phyloP scores from a whole-genome alignment of 2,888 invertebrate species.

The Stenodera caucasica region DNA sequence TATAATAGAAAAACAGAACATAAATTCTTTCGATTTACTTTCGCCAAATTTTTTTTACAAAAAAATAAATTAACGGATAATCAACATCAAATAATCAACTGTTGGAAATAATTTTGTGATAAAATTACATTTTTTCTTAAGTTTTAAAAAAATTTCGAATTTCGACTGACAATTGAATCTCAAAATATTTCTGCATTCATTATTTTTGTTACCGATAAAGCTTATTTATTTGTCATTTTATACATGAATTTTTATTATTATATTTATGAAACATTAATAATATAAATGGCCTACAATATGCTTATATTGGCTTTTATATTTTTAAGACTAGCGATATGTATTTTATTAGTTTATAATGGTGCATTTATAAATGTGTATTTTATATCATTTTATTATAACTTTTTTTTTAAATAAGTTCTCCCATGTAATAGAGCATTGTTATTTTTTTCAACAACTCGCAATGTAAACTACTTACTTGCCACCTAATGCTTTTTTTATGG shows the following conservation, averaged over 20 bases:
- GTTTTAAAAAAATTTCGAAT: not conserved
- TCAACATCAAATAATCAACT: slow-evolving; percentile 1
- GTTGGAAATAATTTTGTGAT: slow-evolving; percentile 5
- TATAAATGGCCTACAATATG: not conserved
- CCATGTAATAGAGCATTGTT: too few species aligned
- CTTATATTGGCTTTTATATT: slow-evolving; percentile 4
- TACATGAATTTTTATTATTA: not conserved
- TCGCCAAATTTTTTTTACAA: not conserved
- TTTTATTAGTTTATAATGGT: not conserved
- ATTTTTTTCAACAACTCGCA: too few species aligned
- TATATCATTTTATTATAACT: too few species aligned
- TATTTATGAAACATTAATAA: not conserved
- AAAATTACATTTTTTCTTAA: not conserved
- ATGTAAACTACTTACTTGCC: too few species aligned
- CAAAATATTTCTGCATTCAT: not conserved
- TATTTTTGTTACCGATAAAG: slow-evolving; percentile 4
- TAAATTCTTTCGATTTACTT: not conserved
- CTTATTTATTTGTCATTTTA: slow-evolving; percentile 3
- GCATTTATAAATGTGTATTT: not conserved
- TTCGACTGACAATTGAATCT: not conserved
- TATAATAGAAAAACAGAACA: slow-evolving; percentile 3
- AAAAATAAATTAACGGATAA: not conserved
- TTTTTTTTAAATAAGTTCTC: too few species aligned
- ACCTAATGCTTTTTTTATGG: too few species aligned
- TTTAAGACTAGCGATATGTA: slow-evolving; percentile 2